Base-by-base conservation (phyloP, 2,113 vertebrate species). In the Dolichallabes microphthalmus region DNA sequence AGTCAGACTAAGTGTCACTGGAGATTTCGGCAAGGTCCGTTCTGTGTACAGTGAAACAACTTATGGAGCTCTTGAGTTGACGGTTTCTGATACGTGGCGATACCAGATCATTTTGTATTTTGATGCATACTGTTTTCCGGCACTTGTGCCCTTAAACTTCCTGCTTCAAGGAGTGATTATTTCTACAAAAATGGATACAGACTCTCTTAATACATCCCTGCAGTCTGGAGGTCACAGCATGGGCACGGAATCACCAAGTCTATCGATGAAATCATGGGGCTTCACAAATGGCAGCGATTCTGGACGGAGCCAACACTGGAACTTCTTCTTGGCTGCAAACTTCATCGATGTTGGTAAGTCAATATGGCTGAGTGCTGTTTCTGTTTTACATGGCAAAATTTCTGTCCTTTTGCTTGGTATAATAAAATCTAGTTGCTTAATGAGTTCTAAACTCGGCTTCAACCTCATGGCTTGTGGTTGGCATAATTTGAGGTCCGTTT, bases 241-340 rank as follows among this genome's bases (percentile, higher is more conserved):
- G 4, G 57, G 83, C 22, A 91, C 88, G 0, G 92, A 92, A 84
- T 94, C 93, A 39, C 91, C 93, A 1, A 93, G 86, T 89, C 85
- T 86, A 0, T 94, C 93, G 0, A 88, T 93, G 63, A 91, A 87
- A 68, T 94, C 92, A 73, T 88, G 85, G 0, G 91, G 90, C 0
- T 80, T 91, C 69, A 91, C 86, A 0, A 91, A 88, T 0, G 92
- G 93, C 12, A 87, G 88, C 0, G 90, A 93, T 77, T 94, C 92
- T 4, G 87, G 84, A 11, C 61, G 89, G 79, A 92, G 91, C 88
- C 87, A 88, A 30, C 90, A 88, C 87, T 92, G 90, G 88, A 90
- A 87, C 87, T 92, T 90, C 91, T 94, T 95, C 89, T 90, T 94
- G 85, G 93, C 94, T 0, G 85, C 90, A n/a, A 94, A 91, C 80